Conservation (phyloP, 2,113 vertebrate genomes). For the Eptatretus burgeri region DNA sequence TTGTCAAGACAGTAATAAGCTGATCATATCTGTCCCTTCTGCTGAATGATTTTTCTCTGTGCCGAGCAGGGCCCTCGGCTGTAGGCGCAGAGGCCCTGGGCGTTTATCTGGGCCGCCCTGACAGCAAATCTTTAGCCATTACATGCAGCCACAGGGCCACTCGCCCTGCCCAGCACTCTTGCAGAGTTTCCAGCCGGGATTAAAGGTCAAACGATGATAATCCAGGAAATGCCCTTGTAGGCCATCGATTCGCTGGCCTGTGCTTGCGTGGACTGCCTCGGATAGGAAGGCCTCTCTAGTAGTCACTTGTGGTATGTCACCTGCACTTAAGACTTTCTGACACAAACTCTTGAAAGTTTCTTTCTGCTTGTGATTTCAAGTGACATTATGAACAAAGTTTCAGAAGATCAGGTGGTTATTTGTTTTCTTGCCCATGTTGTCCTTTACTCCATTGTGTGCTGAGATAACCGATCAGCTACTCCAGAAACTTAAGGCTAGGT, state of each 20-base stretch:
- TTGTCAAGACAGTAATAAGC: constrained; percentile 6
- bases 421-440: no score
- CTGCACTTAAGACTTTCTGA: no score
- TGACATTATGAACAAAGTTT: no score
- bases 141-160: background rate
- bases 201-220: constrained; percentile 7
- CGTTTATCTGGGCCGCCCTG: constrained; percentile 6
- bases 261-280: no score
- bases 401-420: no score
- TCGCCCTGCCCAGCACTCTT: constrained; percentile 3
- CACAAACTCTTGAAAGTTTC: no score
- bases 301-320: no score
- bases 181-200: constrained; percentile 4
- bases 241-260: background rate
- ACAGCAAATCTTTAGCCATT: constrained; percentile 6
- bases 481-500: no score
- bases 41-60: constrained; percentile 5
- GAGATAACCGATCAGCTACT: no score
- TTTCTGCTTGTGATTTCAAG: no score
- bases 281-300: no score
- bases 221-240: constrained; percentile 1
- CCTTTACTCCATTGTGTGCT: no score
- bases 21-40: constrained; percentile 5
- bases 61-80: background rate
- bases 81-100: background rate